phyloP scores from a whole-genome alignment of 1,140 invertebrate species.

The Brachionus koreanus region DNA sequence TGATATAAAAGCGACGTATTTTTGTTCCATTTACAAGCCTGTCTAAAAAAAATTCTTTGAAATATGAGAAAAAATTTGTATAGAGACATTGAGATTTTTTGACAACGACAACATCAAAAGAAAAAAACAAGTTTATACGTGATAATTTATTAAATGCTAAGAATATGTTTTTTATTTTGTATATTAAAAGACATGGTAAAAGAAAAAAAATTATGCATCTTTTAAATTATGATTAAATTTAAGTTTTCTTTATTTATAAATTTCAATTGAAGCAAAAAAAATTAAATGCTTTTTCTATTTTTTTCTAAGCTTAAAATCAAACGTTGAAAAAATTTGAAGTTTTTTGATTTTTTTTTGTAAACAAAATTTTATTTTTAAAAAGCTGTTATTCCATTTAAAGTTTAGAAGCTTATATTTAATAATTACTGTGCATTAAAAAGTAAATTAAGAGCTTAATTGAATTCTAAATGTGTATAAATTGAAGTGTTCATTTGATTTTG shows the following conservation, averaged over 20 bases:
- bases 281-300: conserved; percentile 10
- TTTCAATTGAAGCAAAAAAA: background rate
- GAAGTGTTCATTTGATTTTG: background rate
- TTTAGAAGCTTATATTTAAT: background rate
- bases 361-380: background rate
- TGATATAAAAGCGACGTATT: conserved; percentile 74
- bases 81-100: background rate
- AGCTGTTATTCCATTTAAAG: background rate
- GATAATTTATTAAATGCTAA: background rate
- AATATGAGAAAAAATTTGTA: background rate
- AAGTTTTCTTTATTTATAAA: background rate
- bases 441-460: background rate
- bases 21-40: conserved; percentile 45
- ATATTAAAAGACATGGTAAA: background rate
- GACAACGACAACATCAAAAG: background rate
- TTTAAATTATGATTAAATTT: background rate
- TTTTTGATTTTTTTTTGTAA: background rate
- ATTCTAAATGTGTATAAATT: background rate
- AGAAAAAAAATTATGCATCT: background rate
- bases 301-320: background rate
- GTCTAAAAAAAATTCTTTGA: background rate
- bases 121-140: background rate
- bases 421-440: background rate
- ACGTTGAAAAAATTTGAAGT: background rate
- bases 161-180: conserved; percentile 1